Conservation (phyloP, 1,140 invertebrate genomes). For the Sarcophaga bullata region DNA sequence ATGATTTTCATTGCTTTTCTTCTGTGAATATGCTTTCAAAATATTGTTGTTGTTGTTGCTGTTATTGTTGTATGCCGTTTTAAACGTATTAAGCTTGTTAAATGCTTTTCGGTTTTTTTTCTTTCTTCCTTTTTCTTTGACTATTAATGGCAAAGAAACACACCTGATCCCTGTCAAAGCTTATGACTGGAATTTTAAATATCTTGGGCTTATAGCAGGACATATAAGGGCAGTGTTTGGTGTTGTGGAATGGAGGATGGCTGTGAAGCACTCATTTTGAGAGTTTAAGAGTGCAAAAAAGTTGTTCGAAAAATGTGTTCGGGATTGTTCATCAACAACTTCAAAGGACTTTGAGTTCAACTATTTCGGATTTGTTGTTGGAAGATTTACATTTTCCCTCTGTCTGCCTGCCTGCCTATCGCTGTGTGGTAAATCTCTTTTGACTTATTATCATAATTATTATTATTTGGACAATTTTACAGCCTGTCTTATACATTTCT, state of each 20-base stretch:
- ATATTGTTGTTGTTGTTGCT: not conserved
- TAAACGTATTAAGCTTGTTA: conserved; percentile 26
- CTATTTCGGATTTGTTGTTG: not conserved
- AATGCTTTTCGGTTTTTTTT: conserved; percentile 11
- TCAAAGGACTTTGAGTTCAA: not conserved
- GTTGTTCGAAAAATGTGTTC: not conserved
- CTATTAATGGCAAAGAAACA: not conserved
- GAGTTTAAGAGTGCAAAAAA: not conserved
- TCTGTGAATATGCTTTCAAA: not conserved
- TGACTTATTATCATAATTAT: conserved; percentile 36
- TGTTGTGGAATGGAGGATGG: conserved; percentile 18
- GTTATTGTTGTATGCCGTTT: not conserved
- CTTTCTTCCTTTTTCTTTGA: not conserved
- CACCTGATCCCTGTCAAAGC: conserved; percentile 32
- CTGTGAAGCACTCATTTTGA: not conserved
- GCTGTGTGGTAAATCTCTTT: conserved; percentile 34
- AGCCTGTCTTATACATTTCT: not conserved
- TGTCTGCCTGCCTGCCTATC: not conserved
- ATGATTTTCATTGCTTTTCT: not conserved
- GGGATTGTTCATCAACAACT: not conserved
- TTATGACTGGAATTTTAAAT: conserved; percentile 42
- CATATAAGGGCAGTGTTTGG: conserved; percentile 55
- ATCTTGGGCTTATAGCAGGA: conserved; percentile 34
- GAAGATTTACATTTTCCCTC: not conserved
- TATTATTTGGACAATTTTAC: conserved; percentile 13